Percentiles rank a stretch among this genome's conserved stretches.
Conservation (phyloP, 2,797 vertebrate genomes). For the Acanthurus lineatus region DNA sequence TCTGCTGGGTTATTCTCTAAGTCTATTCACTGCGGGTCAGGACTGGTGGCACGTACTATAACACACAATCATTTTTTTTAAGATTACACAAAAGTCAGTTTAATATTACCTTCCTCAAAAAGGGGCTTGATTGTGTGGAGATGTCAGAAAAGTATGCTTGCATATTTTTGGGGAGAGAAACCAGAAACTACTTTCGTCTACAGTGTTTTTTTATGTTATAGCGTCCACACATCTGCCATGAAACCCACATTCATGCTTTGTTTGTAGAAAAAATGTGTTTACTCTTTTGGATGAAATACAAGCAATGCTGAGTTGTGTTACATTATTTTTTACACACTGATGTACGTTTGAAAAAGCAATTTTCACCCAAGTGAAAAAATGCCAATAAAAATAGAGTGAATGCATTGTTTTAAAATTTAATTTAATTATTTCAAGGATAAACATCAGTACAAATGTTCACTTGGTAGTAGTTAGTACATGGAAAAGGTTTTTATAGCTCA, state of each 20-base stretch:
- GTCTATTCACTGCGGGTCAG: conserved; percentile 30
- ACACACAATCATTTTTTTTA: conserved; percentile 4
- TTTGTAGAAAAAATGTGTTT: conserved; percentile 21
- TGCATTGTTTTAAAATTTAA: conserved; percentile 3
- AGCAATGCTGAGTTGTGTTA: conserved; percentile 5
- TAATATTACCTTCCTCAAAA: not conserved
- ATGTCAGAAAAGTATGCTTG: conserved; percentile 10
- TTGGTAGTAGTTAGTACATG: not conserved
- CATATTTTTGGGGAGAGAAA: not conserved
- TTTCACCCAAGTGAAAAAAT: conserved; percentile 9
- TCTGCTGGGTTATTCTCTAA: conserved; percentile 33
- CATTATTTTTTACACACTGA: conserved; percentile 9
- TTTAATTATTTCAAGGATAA: conserved; percentile 20
- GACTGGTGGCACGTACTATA: conserved; percentile 9
- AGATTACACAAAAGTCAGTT: conserved; percentile 1
- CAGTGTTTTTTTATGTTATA: conserved; percentile 17
- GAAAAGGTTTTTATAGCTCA: not conserved
- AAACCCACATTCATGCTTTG: conserved; percentile 25
- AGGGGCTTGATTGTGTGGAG: not conserved
- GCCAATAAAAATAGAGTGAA: not conserved
- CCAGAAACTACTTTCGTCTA: conserved; percentile 19
- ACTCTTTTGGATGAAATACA: conserved; percentile 4
- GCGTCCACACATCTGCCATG: conserved; percentile 28
- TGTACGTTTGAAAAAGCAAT: conserved; percentile 21
- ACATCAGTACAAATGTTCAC: conserved; percentile 14